Evolutionary conservation across 2,797 vertebrate species (phyloP).

Genomic region (Hippopotamyrus pictus): DNA sequence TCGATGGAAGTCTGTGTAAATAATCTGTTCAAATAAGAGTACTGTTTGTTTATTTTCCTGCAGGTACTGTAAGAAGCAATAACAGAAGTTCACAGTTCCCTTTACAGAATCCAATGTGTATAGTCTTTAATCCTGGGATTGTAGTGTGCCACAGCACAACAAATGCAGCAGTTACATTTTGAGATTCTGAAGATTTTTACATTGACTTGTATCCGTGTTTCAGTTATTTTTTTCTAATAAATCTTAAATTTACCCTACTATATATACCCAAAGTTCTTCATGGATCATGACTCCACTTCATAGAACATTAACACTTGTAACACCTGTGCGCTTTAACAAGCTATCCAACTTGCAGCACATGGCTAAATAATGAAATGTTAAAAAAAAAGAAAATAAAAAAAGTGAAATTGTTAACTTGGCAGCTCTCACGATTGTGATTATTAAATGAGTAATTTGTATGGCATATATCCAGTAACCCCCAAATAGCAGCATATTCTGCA

Average conservation of each 20-base stretch:
- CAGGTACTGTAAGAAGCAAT: constrained; percentile 23
- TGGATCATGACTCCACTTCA: constrained; percentile 4
- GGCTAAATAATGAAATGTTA: neutral
- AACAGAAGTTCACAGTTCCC: neutral
- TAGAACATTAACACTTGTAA: neutral
- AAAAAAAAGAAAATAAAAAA: neutral
- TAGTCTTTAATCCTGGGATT: neutral
- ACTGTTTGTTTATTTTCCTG: neutral
- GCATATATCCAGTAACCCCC: neutral
- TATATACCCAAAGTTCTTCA: neutral
- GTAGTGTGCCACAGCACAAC: neutral
- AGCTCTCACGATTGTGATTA: neutral
- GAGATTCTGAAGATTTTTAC: neutral
- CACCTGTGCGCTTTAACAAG: neutral
- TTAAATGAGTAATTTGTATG: neutral
- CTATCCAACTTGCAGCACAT: neutral
- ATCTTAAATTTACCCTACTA: neutral
- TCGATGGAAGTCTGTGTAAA: neutral
- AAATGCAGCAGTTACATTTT: neutral
- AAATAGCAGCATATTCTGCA: neutral
- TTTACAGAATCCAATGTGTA: neutral
- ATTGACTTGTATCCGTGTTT: neutral
- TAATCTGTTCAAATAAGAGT: neutral
- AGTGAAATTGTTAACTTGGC: neutral
- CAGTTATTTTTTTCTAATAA: neutral